A percentile compares a stretch with the other conserved stretches of the same genome.
phyloP scores from a whole-genome alignment of 2,888 invertebrate species.

The Conomelus anceps region DNA sequence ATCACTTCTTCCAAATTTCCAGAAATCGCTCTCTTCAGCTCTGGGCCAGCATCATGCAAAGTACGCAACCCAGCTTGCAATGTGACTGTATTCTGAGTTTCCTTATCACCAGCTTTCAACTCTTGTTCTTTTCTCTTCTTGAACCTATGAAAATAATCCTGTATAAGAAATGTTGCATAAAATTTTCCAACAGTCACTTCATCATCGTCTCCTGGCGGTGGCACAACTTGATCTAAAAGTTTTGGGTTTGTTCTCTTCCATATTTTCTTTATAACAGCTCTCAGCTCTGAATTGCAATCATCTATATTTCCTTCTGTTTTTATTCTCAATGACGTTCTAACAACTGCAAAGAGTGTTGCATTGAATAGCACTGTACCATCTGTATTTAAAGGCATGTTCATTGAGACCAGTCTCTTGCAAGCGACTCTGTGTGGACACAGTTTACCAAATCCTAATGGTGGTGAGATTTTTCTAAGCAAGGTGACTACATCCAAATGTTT shows the following conservation, averaged over 20 bases:
- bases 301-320: conserved; percentile 96
- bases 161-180: conserved; percentile 99
- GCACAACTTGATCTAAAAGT: conserved; percentile 94
- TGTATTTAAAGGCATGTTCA: conserved; percentile 99
- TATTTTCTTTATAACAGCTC: conserved; percentile 92
- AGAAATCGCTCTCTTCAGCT: conserved; percentile 94
- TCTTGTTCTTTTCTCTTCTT: conserved; percentile 94
- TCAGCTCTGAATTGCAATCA: conserved; percentile 85
- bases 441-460: conserved; percentile 97
- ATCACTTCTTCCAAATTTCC: conserved; percentile 92
- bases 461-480: conserved; percentile 93
- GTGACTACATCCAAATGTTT: conserved; percentile 99
- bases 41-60: conserved; percentile 96
- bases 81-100: conserved; percentile 81
- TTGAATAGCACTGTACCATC: conserved; percentile 99
- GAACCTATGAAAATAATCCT: conserved; percentile 97
- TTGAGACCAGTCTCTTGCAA: conserved; percentile 96
- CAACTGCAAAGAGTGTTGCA: conserved; percentile 97
- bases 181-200: conserved; percentile 99
- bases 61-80: conserved; percentile 91
- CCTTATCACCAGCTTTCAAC: conserved; percentile 70
- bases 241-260: conserved; percentile 97
- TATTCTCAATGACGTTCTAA: conserved; percentile 90
- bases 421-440: conserved; percentile 98
- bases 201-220: conserved; percentile 95